These are phyloP conservation scores for Amblyraja radiata DNA, from an alignment of 2,797 vertebrate species.

Conservation along the genomic window DNA sequence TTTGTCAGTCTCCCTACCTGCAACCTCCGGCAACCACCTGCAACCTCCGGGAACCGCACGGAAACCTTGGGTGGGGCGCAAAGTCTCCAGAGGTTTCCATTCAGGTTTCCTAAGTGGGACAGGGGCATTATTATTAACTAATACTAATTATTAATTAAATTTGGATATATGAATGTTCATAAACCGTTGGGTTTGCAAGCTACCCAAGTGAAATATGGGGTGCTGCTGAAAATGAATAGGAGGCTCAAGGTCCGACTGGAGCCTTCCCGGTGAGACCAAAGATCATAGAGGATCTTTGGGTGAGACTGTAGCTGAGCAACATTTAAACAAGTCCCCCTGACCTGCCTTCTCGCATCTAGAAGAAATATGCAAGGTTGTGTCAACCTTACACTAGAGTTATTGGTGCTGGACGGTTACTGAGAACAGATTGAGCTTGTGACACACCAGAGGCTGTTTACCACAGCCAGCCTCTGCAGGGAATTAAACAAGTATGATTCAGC, in stretches of 20 bases:
- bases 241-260: background rate
- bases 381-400: background rate
- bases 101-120: no score
- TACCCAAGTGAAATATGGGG: no score
- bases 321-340: background rate
- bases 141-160: no score
- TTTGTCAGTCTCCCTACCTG: no score
- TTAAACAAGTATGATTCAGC: conserved; percentile 22
- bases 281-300: no score
- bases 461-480: conserved; percentile 9
- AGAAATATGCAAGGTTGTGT: background rate
- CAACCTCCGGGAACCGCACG: no score
- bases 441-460: conserved; percentile 27
- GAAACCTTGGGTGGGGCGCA: no score
- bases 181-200: no score
- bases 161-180: no score
- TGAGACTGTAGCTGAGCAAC: background rate
- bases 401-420: background rate
- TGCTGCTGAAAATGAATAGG: background rate
- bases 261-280: background rate
- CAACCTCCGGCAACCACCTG: no score
- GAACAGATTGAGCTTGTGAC: conserved; percentile 28
- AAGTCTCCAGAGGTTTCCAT: no score
- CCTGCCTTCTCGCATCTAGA: background rate
- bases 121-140: no score